These are phyloP conservation scores for Gobio occitaniae DNA, from an alignment of 2,797 vertebrate genomes.

Conservation along the genomic window DNA sequence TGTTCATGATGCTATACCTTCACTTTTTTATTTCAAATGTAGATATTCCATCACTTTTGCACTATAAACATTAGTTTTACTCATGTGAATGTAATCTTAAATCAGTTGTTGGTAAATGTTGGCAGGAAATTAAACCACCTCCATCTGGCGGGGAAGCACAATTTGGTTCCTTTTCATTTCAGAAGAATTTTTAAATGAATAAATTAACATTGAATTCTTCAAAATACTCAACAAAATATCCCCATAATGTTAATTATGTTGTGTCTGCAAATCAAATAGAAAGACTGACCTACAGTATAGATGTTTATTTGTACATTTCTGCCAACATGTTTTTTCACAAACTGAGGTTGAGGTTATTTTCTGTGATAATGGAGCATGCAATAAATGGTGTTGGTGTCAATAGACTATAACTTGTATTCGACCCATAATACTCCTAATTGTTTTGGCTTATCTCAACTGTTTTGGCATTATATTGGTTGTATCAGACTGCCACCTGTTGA, in stretches of 20 bases:
- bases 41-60: not conserved
- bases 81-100: not conserved
- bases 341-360: not conserved
- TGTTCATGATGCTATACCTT: not conserved
- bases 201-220: not conserved
- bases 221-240: not conserved
- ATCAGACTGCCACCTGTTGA: slow-evolving; percentile 4
- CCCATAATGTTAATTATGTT: not conserved
- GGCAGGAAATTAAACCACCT: slow-evolving; percentile 7
- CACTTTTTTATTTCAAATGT: not conserved
- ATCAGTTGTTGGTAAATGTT: slow-evolving; percentile 4
- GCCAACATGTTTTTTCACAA: not conserved
- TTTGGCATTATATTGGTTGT: not conserved
- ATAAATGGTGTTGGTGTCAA: not conserved
- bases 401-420: not conserved
- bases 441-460: not conserved
- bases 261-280: not conserved
- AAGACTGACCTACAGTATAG: not conserved
- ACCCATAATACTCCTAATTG: not conserved
- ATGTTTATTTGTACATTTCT: not conserved
- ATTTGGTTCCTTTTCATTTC: not conserved
- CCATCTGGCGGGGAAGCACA: not conserved
- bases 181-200: not conserved
- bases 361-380: not conserved
- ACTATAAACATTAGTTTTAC: not conserved